Base-by-base conservation (phyloP, 2,113 vertebrate genomes). In the Pseudorhombus dupliciocellatus region DNA sequence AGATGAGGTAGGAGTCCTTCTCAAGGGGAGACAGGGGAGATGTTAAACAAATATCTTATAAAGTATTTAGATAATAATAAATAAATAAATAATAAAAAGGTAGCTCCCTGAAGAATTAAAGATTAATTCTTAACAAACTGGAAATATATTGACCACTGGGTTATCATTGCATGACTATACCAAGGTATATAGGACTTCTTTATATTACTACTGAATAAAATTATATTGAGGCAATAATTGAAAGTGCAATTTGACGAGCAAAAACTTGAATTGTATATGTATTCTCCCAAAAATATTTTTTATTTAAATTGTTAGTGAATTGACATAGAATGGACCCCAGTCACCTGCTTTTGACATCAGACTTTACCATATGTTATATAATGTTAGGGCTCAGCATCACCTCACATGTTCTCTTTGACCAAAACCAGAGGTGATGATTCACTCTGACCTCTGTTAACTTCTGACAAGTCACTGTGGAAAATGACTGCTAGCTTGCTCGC, bases 371-470 rank as follows among this genome's bases (percentile, higher is more conserved):
- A 11, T 46, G 42, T 46, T 46, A 18, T 18, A 18, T 46, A 15
- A 46, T 46, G 42, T 50, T 20, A n/a, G 4, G 4, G 46, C 21
- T n/a, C 7, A 16, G 46, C 1, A 50, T 50, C 18, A 21, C 28
- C 11, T 1, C 9, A 21, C 18, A 10, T 12, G 26, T 30, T 30
- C 48, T 25, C 24, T 54, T 11, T 7, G 4, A 10, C 8, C 15
- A 6, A 54, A 4, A 37, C 7, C 21, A 65, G 46, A 44, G 42
- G 30, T 28, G 54, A 75, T 75, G 73, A 75, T 61, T 80, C 73
- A 80, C 51, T 54, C 3, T 76, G 66, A 77, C 75, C 62, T 77
- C 56, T 52, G 40, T 34, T 65, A 57, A 55, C 70, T 40, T 69
- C 69, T 75, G 66, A 75, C 0, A 57, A n/a, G 25, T 57, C 56